These are phyloP conservation scores for Epistrophe grossulariae DNA, from an alignment of 2,888 invertebrate species.

Conservation along the genomic window DNA sequence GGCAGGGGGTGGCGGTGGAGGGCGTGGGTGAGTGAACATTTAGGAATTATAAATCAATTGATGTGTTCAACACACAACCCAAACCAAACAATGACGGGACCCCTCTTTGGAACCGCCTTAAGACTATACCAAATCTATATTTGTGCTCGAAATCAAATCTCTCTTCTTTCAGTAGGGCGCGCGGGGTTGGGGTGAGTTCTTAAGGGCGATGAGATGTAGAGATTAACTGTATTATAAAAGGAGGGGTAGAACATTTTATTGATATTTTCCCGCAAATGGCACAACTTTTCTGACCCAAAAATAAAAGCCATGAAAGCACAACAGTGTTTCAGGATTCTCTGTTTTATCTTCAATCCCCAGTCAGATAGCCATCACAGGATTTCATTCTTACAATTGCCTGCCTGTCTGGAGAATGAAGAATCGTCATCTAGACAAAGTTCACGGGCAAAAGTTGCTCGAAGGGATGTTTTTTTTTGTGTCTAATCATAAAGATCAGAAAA, in stretches of 20 bases:
- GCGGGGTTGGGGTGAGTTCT: background rate
- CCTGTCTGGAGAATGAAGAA: conserved; percentile 47
- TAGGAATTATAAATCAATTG: conserved; percentile 74
- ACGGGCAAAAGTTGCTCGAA: conserved; percentile 21
- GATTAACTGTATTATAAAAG: conserved; percentile 42
- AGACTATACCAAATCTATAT: conserved; percentile 57
- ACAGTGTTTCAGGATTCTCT: background rate
- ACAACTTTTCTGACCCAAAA: conserved; percentile 40
- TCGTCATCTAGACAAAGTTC: conserved; percentile 17
- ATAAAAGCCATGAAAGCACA: conserved; percentile 10
- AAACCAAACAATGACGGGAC: conserved; percentile 49
- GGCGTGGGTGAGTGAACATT: conserved; percentile 42
- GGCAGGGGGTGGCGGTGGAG: background rate
- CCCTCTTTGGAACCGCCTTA: conserved; percentile 22
- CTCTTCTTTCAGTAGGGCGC: background rate
- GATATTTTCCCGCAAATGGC: conserved; percentile 41
- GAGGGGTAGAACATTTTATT: conserved; percentile 51
- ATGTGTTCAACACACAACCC: conserved; percentile 62
- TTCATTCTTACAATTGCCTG: background rate
- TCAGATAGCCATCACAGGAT: conserved; percentile 17
- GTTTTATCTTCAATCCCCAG: conserved; percentile 35
- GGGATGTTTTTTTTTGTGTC: background rate
- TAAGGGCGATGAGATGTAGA: conserved; percentile 24
- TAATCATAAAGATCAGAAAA: conserved; percentile 56
- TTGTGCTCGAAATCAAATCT: conserved; percentile 42